These are phyloP conservation scores for Cygnus atratus DNA, from an alignment of 2,113 vertebrate genomes.

Conservation along the genomic window DNA sequence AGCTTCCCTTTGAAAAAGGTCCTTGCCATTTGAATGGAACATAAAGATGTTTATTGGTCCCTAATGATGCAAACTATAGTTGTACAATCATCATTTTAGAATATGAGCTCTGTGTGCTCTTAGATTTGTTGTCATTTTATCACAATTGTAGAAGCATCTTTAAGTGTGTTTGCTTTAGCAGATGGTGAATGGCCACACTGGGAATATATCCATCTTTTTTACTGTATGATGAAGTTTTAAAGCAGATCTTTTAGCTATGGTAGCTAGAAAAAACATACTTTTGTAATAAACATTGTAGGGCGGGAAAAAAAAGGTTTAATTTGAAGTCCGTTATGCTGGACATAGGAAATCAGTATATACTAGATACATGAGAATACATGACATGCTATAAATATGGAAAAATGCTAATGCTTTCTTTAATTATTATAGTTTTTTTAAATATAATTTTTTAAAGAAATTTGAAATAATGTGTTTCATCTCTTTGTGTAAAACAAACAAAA, in stretches of 20 bases:
- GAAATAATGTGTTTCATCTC: background rate
- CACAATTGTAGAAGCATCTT: conserved; percentile 64
- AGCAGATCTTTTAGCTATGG: conserved; percentile 48
- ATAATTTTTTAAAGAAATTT: background rate
- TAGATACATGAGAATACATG: background rate
- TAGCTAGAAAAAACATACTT: conserved; percentile 46
- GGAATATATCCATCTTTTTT: conserved; percentile 70
- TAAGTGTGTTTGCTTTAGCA: conserved; percentile 77
- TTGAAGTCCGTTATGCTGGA: background rate
- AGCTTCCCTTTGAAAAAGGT: conserved; percentile 55
- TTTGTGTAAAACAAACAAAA: background rate
- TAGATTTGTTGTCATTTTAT: conserved; percentile 61
- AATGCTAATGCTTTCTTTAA: background rate
- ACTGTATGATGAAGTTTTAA: conserved; percentile 70
- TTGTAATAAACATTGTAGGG: background rate
- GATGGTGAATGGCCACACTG: conserved; percentile 66
- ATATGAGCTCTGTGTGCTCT: conserved; percentile 51
- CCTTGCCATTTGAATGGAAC: conserved; percentile 38
- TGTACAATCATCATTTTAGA: conserved; percentile 69
- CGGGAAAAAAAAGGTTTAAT: background rate
- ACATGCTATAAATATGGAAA: background rate
- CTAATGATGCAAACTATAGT: conserved; percentile 63
- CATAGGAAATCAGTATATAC: background rate
- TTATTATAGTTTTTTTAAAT: background rate
- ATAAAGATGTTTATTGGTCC: conserved; percentile 73